Base-by-base conservation (phyloP, 2,888 invertebrate genomes). In the Xestia c-nigrum region DNA sequence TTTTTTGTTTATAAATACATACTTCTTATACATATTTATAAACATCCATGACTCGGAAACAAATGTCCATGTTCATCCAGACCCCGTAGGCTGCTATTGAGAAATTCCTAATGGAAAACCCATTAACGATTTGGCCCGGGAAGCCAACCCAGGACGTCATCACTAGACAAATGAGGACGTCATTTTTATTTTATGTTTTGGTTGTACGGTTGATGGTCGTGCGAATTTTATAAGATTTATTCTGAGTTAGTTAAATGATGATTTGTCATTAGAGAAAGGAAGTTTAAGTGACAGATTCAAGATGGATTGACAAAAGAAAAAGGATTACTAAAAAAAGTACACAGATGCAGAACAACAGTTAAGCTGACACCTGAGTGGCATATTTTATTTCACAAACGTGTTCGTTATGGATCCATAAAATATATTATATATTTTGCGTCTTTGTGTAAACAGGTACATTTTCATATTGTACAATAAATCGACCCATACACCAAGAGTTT, bases 401-500 rank as follows among this genome's bases (percentile, higher is more conserved):
- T 57, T 31, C 6, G 9, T 10, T 46, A 12, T 10, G 14, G 10
- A n/a, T 19, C 24, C 47, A 24, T 70, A 19, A 47, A 47, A 71
- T 19, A 14, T 7, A n/a, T n/a, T n/a, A n/a, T 21, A n/a, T 14
- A n/a, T n/a, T 40, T 40, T 63, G 14, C 19, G 19, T 31, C 4
- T 59, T 5, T 59, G 31, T 31, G 16, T 14, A 43, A 64, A 64
- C 43, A 14, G 64, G 19, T 14, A n/a, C 40, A n/a, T n/a, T n/a
- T 1, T 63, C 40, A 3, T 63, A n/a, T 63, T n/a, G 40, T n/a
- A 21, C 10, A 21, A 19, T 46, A 52, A 89, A 85, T 81, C 72
- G 74, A n/a, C 69, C 69, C 66, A 80, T 78, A 73, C 74, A 76
- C 83, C 83, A 83, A 88, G 87, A 88, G 84, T 88, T 86, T 81